A percentile compares a stretch with the other conserved stretches of the same genome.
Conservation (phyloP, 2,113 vertebrate species). For the Engraulis encrasicolus region DNA sequence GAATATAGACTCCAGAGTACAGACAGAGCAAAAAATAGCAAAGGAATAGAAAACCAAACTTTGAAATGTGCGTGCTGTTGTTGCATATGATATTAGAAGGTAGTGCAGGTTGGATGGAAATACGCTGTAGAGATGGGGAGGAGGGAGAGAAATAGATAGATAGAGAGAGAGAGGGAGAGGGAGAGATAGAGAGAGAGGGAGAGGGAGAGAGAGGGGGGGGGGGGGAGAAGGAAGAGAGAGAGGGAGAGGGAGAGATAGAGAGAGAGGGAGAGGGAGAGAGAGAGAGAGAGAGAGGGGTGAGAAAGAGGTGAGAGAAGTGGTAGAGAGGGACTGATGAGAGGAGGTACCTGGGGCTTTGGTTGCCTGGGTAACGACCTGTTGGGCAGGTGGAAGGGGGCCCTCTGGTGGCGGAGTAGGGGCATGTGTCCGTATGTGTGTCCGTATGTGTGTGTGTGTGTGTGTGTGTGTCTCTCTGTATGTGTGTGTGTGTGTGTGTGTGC, state of each 20-base stretch:
- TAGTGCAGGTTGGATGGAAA: background rate
- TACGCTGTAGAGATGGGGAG: background rate
- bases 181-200: background rate
- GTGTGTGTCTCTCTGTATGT: background rate
- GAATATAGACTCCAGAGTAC: too few species aligned
- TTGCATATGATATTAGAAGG: background rate
- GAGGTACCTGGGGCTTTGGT: background rate
- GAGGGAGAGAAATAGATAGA: background rate
- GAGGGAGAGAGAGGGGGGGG: background rate
- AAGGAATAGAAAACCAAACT: background rate
- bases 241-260: background rate
- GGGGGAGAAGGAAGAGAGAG: background rate
- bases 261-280: conserved; percentile 2
- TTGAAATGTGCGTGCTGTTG: too few species aligned
- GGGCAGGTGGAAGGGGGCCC: conserved; percentile 58
- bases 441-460: background rate
- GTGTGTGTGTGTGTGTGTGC: background rate
- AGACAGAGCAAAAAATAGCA: conserved; percentile 13
- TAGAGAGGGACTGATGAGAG: background rate
- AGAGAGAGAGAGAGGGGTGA: conserved; percentile 4
- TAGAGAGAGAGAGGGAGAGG: background rate
- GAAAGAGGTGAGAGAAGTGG: background rate
- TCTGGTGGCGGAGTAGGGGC: conserved; percentile 64
- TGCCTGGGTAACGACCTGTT: background rate
- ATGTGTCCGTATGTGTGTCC: too few species aligned